Percentiles rank a stretch among this genome's conserved stretches.
Conservation (phyloP, 1,140 invertebrate genomes). For the Phymorhynchus buccinoides region DNA sequence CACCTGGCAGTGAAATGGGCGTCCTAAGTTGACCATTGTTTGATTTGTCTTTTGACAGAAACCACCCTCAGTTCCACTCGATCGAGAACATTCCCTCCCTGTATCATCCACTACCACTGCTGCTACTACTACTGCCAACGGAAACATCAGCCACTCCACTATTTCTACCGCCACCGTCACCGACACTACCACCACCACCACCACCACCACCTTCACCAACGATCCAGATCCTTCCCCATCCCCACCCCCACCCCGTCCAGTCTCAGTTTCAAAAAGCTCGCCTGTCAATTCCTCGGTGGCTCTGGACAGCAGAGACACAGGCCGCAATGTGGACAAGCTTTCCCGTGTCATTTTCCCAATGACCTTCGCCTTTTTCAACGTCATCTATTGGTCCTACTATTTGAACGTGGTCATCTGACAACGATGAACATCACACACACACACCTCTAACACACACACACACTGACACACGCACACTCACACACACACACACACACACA, state of each 20-base stretch:
- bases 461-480: no score
- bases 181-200: neutral
- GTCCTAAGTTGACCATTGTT: no score
- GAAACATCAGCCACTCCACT: neutral
- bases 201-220: neutral
- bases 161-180: no score
- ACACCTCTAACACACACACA: neutral
- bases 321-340: conserved; percentile 71
- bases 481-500: no score
- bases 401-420: conserved; percentile 6
- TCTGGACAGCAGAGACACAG: conserved; percentile 26
- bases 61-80: neutral
- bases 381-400: conserved; percentile 78
- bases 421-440: no score
- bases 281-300: neutral
- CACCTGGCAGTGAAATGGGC: no score
- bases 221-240: neutral
- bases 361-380: conserved; percentile 73
- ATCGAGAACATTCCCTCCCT: neutral
- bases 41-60: neutral
- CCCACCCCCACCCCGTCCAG: neutral
- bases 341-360: conserved; percentile 74
- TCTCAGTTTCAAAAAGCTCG: neutral
- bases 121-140: no score
- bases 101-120: no score